These are phyloP conservation scores for Zapornia atra DNA, from an alignment of 2,113 vertebrate species.

Conservation along the genomic window DNA sequence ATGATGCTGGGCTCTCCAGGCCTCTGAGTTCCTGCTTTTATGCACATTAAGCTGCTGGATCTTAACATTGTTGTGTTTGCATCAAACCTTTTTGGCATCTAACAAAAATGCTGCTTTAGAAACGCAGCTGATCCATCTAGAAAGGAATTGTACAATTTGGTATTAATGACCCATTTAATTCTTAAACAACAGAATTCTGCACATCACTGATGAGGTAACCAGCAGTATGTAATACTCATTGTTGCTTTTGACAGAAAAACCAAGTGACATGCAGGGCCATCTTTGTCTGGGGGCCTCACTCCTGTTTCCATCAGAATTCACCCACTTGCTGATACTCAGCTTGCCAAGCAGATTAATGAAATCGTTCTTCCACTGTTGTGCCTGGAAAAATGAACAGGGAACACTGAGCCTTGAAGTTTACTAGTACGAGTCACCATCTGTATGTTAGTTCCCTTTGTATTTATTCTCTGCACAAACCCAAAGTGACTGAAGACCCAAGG, in stretches of 20 bases:
- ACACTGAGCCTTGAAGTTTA: background rate
- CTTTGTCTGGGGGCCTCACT: background rate
- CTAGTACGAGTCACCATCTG: background rate
- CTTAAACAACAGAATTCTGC: background rate
- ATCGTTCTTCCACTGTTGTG: background rate
- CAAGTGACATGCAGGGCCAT: background rate
- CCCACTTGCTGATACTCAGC: background rate
- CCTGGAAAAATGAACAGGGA: background rate
- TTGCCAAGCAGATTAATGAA: background rate
- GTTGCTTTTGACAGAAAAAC: background rate
- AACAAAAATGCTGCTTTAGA: background rate
- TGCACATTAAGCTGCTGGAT: background rate
- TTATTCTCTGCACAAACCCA: background rate
- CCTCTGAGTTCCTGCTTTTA: background rate
- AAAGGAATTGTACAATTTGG: background rate
- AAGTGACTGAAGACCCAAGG: background rate
- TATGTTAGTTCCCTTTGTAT: background rate
- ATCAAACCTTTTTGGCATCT: background rate
- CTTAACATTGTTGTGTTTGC: background rate
- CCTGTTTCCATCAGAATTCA: background rate
- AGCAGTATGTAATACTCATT: background rate
- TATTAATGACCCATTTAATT: slow-evolving; percentile 28
- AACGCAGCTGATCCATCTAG: background rate
- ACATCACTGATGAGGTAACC: background rate
- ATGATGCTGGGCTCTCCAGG: background rate